phyloP scores from a whole-genome alignment of 1,140 invertebrate genomes.

The Drosophila virilis region DNA sequence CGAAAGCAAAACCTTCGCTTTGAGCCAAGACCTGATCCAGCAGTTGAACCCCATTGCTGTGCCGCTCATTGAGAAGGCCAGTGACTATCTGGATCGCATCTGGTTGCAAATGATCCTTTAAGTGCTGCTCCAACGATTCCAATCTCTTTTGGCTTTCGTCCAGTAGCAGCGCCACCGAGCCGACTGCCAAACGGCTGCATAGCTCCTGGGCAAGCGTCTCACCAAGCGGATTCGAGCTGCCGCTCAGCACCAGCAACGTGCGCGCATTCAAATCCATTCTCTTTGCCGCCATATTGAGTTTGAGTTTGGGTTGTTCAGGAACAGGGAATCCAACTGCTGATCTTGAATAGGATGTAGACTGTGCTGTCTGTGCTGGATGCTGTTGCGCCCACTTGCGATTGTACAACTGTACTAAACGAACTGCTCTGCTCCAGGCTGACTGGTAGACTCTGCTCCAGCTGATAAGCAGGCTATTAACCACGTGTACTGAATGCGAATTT shows the following conservation, averaged over 20 bases:
- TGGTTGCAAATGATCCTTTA: constrained; percentile 37
- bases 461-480: constrained; percentile 25
- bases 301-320: constrained; percentile 10
- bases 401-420: constrained; percentile 59
- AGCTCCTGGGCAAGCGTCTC: constrained; percentile 90
- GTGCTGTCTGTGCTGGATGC: constrained; percentile 9
- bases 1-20: constrained; percentile 83
- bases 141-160: constrained; percentile 87
- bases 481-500: constrained; percentile 1
- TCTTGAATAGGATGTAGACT: neutral
- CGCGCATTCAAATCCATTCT: constrained; percentile 73
- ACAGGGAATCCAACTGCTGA: constrained; percentile 19
- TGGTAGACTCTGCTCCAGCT: constrained; percentile 48
- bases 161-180: constrained; percentile 90
- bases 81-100: constrained; percentile 36
- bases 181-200: constrained; percentile 85
- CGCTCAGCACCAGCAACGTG: constrained; percentile 72
- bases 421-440: neutral
- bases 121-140: constrained; percentile 33
- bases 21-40: constrained; percentile 45
- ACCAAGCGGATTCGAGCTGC: constrained; percentile 85
- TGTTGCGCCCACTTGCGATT: constrained; percentile 51
- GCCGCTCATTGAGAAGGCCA: constrained; percentile 23
- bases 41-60: constrained; percentile 40
- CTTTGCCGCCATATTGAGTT: constrained; percentile 65